A percentile compares a stretch with the other conserved stretches of the same genome.
Conservation (phyloP, 2,113 vertebrate genomes). For the Gasterosteus nipponicus region DNA sequence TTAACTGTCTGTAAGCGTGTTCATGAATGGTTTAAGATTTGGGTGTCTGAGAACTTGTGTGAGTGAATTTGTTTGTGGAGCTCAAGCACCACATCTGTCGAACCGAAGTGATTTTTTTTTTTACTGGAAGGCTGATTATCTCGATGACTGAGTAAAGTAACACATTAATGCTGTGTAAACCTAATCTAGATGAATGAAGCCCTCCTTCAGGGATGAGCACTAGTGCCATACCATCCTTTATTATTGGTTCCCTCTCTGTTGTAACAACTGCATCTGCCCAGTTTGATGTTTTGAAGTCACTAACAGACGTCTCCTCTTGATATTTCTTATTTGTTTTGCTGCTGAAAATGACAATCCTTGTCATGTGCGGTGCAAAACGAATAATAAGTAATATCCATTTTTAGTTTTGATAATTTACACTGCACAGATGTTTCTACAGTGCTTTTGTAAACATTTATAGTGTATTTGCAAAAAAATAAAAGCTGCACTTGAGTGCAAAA, state of each 20-base stretch:
- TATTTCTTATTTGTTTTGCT: constrained; percentile 76
- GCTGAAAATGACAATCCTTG: constrained; percentile 84
- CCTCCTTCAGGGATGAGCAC: constrained; percentile 76
- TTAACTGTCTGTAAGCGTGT: constrained; percentile 49
- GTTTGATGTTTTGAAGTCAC: constrained; percentile 52
- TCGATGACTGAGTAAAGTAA: constrained; percentile 59
- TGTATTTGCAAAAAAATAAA: constrained; percentile 85
- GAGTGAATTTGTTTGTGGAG: constrained; percentile 48
- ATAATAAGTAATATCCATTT: constrained; percentile 77
- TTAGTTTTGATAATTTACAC: constrained; percentile 87
- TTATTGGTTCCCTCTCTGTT: constrained; percentile 24
- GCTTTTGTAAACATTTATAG: constrained; percentile 88
- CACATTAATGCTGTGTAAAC: constrained; percentile 48
- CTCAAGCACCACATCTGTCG: constrained; percentile 54
- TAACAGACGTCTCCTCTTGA: constrained; percentile 67
- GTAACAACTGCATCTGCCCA: constrained; percentile 26
- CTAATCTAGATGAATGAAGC: constrained; percentile 81
- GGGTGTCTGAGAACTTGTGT: constrained; percentile 39
- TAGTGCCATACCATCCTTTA: constrained; percentile 73
- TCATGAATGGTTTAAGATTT: constrained; percentile 41
- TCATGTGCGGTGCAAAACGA: constrained; percentile 82
- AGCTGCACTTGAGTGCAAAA: constrained; percentile 70
- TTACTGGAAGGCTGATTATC: constrained; percentile 81
- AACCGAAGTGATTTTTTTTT: constrained; percentile 57
- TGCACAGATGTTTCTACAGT: constrained; percentile 86